Percentiles rank a stretch among this genome's conserved stretches.
Evolutionary conservation across 2,113 vertebrate species (phyloP).

Genomic region (Muscicapa adusta): DNA sequence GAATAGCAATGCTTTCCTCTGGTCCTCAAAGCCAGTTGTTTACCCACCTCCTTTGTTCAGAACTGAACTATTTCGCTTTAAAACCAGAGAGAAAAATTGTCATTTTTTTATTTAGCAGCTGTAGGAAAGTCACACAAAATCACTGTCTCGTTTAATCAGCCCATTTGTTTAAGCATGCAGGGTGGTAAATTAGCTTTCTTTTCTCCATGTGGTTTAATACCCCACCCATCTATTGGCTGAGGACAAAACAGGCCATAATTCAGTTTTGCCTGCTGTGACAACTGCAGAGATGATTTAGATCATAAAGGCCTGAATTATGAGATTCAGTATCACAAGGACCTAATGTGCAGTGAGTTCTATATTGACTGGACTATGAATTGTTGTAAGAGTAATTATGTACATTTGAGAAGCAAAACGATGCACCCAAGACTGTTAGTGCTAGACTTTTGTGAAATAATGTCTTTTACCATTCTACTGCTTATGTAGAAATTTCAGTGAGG

Average conservation of each 20-base stretch:
- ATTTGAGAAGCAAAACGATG: background rate
- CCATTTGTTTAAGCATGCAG: conserved; percentile 12
- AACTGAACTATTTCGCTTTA: background rate
- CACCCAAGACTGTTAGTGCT: background rate
- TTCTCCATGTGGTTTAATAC: background rate
- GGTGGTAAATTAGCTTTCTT: background rate
- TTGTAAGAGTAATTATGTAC: background rate
- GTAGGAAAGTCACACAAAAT: background rate
- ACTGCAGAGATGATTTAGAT: background rate
- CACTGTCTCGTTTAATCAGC: background rate
- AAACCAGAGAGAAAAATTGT: background rate
- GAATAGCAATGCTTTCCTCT: background rate
- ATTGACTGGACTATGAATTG: background rate
- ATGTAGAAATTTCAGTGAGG: background rate
- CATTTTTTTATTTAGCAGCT: background rate
- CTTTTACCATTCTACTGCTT: background rate
- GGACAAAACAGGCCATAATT: background rate
- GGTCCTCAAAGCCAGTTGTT: conserved; percentile 3
- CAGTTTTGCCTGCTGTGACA: background rate
- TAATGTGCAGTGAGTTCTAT: background rate
- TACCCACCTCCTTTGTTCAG: background rate
- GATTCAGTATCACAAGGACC: background rate
- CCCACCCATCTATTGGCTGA: background rate
- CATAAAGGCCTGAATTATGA: background rate
- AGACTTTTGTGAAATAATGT: background rate